Percentiles rank a stretch among this genome's conserved stretches.
These are phyloP conservation scores for Andrena minutula DNA, from an alignment of 2,888 invertebrate genomes.

Conservation along the genomic window DNA sequence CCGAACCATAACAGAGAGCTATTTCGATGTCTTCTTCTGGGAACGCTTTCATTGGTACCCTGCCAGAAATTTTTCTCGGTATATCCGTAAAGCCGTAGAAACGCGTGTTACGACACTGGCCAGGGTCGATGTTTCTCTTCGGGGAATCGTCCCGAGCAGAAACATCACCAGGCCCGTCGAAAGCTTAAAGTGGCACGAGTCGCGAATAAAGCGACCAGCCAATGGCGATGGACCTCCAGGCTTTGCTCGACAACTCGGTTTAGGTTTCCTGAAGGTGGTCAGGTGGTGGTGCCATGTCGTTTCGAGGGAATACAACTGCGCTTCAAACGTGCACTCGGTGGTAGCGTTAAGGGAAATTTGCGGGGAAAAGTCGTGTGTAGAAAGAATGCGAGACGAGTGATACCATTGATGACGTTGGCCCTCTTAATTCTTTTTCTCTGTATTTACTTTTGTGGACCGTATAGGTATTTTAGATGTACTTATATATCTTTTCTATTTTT, in stretches of 20 bases:
- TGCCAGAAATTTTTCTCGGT: slow-evolving; percentile 71
- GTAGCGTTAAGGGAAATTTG: neutral
- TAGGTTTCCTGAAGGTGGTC: slow-evolving; percentile 24
- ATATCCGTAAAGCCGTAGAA: slow-evolving; percentile 65
- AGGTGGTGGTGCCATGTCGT: slow-evolving; percentile 34
- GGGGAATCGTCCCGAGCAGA: slow-evolving; percentile 62
- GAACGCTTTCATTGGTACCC: slow-evolving; percentile 69
- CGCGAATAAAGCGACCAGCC: slow-evolving; percentile 60
- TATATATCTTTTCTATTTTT: too few species aligned
- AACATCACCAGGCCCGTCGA: slow-evolving; percentile 55
- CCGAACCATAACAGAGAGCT: slow-evolving; percentile 58
- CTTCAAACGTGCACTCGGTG: slow-evolving; percentile 23
- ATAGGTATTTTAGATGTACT: too few species aligned
- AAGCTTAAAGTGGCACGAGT: slow-evolving; percentile 64
- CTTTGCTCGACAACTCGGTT: neutral
- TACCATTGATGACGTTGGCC: too few species aligned
- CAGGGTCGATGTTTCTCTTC: slow-evolving; percentile 66
- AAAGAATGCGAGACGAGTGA: neutral
- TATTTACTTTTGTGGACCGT: too few species aligned
- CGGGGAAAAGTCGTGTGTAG: neutral
- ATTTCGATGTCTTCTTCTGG: slow-evolving; percentile 67
- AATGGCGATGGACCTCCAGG: slow-evolving; percentile 21
- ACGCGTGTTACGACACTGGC: slow-evolving; percentile 67
- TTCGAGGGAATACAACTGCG: slow-evolving; percentile 37
- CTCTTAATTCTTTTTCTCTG: too few species aligned